Conservation (phyloP, 2,888 invertebrate species). For the Cremastinae sp. region DNA sequence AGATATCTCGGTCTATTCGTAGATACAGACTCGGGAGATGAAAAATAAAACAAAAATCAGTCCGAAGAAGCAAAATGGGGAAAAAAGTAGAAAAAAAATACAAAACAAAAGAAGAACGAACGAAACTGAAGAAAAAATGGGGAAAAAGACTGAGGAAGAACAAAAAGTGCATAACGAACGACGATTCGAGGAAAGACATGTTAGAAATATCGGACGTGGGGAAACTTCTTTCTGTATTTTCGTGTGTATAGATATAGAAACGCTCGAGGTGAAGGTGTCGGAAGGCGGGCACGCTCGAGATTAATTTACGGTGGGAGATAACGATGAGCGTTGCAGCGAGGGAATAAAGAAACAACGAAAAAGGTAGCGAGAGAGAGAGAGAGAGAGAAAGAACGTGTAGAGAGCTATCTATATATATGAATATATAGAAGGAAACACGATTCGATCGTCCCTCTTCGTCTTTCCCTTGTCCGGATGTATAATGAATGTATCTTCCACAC, state of each 20-base stretch:
- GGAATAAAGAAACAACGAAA: slow-evolving; percentile 35
- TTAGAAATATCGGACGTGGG: slow-evolving; percentile 72
- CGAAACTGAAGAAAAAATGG: background rate
- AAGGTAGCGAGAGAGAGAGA: no score
- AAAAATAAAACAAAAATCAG: slow-evolving; percentile 30
- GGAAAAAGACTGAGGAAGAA: slow-evolving; percentile 16
- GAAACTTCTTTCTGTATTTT: slow-evolving; percentile 43
- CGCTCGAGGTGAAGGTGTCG: slow-evolving; percentile 63
- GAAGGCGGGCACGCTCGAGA: slow-evolving; percentile 69
- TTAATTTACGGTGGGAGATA: slow-evolving; percentile 79
- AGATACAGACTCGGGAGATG: slow-evolving; percentile 29
- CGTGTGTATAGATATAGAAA: slow-evolving; percentile 17
- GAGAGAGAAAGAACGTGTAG: slow-evolving; percentile 47
- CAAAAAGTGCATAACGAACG: slow-evolving; percentile 51
- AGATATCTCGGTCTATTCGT: slow-evolving; percentile 48
- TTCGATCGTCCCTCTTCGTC: slow-evolving; percentile 75
- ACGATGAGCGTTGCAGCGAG: slow-evolving; percentile 72
- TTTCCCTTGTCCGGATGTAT: slow-evolving; percentile 45
- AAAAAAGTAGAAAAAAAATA: background rate
- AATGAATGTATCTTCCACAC: slow-evolving; percentile 63
- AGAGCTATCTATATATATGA: slow-evolving; percentile 28
- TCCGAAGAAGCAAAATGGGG: background rate
- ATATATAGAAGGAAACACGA: slow-evolving; percentile 62
- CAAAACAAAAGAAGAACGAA: slow-evolving; percentile 15
- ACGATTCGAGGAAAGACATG: slow-evolving; percentile 66